Conservation (phyloP, 1,140 invertebrate genomes). For the Epicauta chinensis region DNA sequence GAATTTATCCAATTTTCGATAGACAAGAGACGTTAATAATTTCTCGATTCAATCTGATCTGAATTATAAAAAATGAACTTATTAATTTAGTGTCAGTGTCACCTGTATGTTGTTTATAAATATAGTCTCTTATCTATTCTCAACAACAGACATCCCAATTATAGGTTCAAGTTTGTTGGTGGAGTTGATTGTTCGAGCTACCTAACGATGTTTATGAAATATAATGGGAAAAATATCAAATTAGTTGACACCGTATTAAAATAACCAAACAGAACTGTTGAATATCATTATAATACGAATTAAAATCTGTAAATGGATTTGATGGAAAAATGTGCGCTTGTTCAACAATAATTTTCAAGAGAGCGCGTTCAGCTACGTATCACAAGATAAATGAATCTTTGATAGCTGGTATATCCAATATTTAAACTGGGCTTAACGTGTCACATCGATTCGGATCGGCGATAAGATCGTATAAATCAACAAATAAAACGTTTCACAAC, state of each 20-base stretch:
- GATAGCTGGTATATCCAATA: constrained; percentile 2
- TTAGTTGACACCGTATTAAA: no score
- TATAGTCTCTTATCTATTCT: background rate
- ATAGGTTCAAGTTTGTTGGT: background rate
- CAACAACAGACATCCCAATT: constrained; percentile 12
- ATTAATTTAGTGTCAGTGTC: constrained; percentile 13
- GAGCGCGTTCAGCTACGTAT: no score
- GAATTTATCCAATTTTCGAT: no score
- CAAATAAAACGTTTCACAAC: background rate
- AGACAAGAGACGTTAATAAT: no score
- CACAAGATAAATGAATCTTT: constrained; percentile 2
- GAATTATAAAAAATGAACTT: constrained; percentile 5
- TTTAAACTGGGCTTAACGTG: constrained; percentile 21
- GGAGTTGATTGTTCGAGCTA: no score
- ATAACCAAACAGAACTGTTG: no score
- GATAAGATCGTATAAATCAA: constrained; percentile 10
- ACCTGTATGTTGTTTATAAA: constrained; percentile 5
- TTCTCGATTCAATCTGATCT: no score
- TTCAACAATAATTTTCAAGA: no score
- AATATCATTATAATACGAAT: no score
- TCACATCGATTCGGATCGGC: constrained; percentile 9
- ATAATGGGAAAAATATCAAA: no score
- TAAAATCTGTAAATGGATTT: background rate
- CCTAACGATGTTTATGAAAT: no score
- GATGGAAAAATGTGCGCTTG: background rate